Evolutionary conservation across 2,797 vertebrate species (phyloP).

Genomic region (Epinephelus coioides): DNA sequence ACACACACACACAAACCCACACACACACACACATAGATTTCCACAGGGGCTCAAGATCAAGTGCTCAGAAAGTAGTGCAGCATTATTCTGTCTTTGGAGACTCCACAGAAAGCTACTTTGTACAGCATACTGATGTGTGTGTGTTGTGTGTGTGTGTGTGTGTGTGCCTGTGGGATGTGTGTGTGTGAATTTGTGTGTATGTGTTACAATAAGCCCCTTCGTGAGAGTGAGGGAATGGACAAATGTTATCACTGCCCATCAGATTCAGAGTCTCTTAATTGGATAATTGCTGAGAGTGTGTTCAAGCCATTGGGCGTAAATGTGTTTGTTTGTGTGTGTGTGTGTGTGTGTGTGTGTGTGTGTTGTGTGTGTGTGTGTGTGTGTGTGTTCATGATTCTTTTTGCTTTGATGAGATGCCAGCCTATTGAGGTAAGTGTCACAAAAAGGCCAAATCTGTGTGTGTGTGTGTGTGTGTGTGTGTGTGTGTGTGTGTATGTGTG

Average conservation of each 20-base stretch:
- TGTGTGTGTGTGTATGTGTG: too few species aligned
- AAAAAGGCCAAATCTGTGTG: constrained; percentile 48
- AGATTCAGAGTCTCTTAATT: constrained; percentile 59
- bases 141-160: not conserved
- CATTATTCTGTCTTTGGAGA: constrained; percentile 61
- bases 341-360: constrained; percentile 17
- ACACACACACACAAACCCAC: not conserved
- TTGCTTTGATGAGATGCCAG: constrained; percentile 59
- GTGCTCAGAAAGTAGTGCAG: constrained; percentile 59
- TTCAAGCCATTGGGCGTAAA: constrained; percentile 16
- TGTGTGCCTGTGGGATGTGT: constrained; percentile 13
- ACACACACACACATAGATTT: constrained; percentile 25
- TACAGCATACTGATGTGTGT: not conserved
- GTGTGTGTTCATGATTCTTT: constrained; percentile 18
- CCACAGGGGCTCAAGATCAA: constrained; percentile 49
- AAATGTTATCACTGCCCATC: constrained; percentile 61
- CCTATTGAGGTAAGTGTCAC: constrained; percentile 58
- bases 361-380: constrained; percentile 26
- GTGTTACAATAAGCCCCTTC: constrained; percentile 45
- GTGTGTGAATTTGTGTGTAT: not conserved
- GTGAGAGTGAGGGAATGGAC: constrained; percentile 41
- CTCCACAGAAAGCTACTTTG: constrained; percentile 57
- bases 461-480: constrained; percentile 8
- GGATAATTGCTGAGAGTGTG: constrained; percentile 55
- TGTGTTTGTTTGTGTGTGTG: constrained; percentile 5